Evolutionary conservation across 1,140 invertebrate genomes (phyloP).

Genomic region (Epicauta chinensis): DNA sequence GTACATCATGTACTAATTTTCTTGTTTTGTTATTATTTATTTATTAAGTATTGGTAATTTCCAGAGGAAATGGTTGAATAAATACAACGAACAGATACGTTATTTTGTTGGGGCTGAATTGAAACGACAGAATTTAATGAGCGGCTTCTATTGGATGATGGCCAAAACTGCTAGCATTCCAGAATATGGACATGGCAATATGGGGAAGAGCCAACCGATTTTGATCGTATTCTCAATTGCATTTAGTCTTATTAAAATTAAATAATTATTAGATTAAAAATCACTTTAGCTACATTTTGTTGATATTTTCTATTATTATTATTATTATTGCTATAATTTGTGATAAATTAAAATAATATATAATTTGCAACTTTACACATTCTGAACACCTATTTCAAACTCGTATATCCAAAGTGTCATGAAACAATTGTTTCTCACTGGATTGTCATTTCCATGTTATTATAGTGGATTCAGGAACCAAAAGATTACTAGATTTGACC

Average conservation of each 20-base stretch:
- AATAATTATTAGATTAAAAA: too few relatives aligned
- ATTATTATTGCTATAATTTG: too few relatives aligned
- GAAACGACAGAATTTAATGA: constrained; percentile 57
- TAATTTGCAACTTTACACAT: too few relatives aligned
- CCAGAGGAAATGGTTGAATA: constrained; percentile 71
- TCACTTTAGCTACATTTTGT: too few relatives aligned
- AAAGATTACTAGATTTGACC: too few relatives aligned
- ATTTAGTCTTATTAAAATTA: neutral
- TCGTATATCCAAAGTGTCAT: too few relatives aligned
- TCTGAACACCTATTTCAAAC: too few relatives aligned
- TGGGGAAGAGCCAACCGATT: neutral
- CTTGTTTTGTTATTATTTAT: neutral
- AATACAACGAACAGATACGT: constrained; percentile 67
- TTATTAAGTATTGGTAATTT: constrained; percentile 24
- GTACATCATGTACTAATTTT: constrained; percentile 56
- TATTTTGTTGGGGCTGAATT: constrained; percentile 64
- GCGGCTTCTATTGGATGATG: constrained; percentile 75
- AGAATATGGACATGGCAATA: constrained; percentile 38
- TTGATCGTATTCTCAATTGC: neutral
- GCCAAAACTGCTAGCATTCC: constrained; percentile 65
- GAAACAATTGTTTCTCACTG: too few relatives aligned
- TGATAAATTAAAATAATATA: too few relatives aligned
- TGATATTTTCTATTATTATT: too few relatives aligned
- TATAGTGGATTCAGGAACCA: too few relatives aligned
- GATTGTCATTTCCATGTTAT: too few relatives aligned